Percentiles rank a stretch among this genome's conserved stretches.
phyloP scores from a whole-genome alignment of 2,888 invertebrate genomes.

The Acleris laterana region DNA sequence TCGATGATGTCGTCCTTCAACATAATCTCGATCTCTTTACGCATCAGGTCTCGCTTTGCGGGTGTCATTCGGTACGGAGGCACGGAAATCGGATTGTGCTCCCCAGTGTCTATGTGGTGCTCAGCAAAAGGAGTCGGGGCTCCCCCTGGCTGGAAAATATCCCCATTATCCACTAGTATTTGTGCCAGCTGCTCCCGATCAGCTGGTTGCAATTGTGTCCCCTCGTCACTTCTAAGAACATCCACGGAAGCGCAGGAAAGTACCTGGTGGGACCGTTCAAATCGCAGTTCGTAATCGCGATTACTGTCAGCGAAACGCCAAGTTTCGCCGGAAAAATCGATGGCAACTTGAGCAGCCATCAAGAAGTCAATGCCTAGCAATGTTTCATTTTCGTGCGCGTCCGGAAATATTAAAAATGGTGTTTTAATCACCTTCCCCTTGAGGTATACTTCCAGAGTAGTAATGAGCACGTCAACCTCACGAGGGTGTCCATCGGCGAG shows the following conservation, averaged over 20 bases:
- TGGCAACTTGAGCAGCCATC: neutral
- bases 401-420: too few species aligned
- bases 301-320: neutral
- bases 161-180: neutral
- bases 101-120: neutral
- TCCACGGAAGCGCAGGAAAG: too few species aligned
- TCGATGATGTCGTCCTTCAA: neutral
- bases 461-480: too few species aligned
- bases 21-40: neutral
- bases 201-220: too few species aligned
- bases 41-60: neutral
- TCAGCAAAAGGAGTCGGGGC: neutral
- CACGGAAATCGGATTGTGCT: neutral
- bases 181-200: too few species aligned
- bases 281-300: neutral
- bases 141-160: slow-evolving; percentile 2
- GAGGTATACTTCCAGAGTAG: too few species aligned
- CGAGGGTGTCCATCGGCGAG: too few species aligned
- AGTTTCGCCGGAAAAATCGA: neutral
- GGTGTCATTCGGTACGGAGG: neutral
- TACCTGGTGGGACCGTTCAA: too few species aligned
- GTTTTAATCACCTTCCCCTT: too few species aligned
- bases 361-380: neutral
- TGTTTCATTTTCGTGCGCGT: neutral
- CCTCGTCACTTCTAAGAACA: too few species aligned